Percentiles rank a stretch among this genome's conserved stretches.
These are phyloP conservation scores for Cephus pygmeus DNA, from an alignment of 2,888 invertebrate species.

Conservation along the genomic window DNA sequence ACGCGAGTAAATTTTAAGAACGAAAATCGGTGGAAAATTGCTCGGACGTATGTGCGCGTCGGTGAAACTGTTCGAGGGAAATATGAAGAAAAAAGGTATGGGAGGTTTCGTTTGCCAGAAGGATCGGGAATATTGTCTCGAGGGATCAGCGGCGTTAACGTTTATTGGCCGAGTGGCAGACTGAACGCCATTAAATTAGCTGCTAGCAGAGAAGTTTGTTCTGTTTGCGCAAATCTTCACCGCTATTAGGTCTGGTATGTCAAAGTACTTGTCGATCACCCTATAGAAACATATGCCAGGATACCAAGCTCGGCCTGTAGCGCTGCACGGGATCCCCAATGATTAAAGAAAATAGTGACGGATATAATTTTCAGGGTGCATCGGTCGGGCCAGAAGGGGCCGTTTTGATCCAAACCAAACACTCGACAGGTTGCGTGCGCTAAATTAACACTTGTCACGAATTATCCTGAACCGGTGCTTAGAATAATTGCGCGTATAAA, in stretches of 20 bases:
- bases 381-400: background rate
- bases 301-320: background rate
- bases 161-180: background rate
- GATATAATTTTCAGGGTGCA: conserved; percentile 14
- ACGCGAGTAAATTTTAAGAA: background rate
- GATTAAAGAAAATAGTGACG: conserved; percentile 42
- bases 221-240: background rate
- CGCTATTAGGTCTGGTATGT: background rate
- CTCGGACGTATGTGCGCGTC: background rate
- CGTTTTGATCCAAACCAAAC: conserved; percentile 43
- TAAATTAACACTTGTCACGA: conserved; percentile 45
- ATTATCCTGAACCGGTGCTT: conserved; percentile 9
- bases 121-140: background rate
- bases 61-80: background rate
- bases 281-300: conserved; percentile 37
- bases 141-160: background rate
- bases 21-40: background rate
- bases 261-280: conserved; percentile 4
- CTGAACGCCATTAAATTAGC: background rate
- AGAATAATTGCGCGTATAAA: background rate
- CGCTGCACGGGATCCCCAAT: conserved; percentile 21
- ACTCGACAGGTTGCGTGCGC: conserved; percentile 57
- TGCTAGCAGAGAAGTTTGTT: background rate
- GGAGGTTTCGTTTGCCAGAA: background rate
- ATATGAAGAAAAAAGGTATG: background rate